A percentile compares a stretch with the other conserved stretches of the same genome.
Evolutionary conservation across 2,113 vertebrate species (phyloP).

Genomic region (Motacilla tschutschensis): DNA sequence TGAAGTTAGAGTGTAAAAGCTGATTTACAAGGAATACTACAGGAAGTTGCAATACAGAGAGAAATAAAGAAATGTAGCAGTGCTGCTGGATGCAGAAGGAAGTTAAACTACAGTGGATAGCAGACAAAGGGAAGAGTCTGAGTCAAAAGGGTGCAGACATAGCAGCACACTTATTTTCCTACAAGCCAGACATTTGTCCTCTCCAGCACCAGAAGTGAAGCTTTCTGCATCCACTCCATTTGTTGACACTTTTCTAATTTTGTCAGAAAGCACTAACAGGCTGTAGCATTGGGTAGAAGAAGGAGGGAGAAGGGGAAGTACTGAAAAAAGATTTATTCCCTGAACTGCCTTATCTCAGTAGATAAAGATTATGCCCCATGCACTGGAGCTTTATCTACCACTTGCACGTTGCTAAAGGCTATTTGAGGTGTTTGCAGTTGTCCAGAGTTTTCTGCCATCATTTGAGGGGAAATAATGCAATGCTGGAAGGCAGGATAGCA

Average conservation of each 20-base stretch:
- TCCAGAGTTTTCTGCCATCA: not conserved
- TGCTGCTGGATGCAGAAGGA: not conserved
- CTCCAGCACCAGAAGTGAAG: not conserved
- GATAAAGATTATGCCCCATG: not conserved
- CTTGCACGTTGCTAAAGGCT: accelerated
- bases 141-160: not conserved
- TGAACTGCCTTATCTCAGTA: not conserved
- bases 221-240: not conserved
- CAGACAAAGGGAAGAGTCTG: not conserved
- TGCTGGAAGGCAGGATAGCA: not conserved
- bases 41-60: not conserved
- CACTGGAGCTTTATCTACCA: not conserved
- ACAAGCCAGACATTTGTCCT: not conserved
- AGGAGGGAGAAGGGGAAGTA: not conserved
- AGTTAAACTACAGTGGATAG: not conserved
- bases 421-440: not conserved
- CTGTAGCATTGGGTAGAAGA: not conserved
- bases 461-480: not conserved
- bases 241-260: not conserved
- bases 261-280: not conserved
- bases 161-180: not conserved
- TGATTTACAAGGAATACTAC: not conserved
- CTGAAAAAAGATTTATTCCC: not conserved
- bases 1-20: not conserved
- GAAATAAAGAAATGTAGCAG: not conserved